Evolutionary conservation across 1,140 invertebrate genomes (phyloP).

Genomic region (Hylyphantes graminicola): DNA sequence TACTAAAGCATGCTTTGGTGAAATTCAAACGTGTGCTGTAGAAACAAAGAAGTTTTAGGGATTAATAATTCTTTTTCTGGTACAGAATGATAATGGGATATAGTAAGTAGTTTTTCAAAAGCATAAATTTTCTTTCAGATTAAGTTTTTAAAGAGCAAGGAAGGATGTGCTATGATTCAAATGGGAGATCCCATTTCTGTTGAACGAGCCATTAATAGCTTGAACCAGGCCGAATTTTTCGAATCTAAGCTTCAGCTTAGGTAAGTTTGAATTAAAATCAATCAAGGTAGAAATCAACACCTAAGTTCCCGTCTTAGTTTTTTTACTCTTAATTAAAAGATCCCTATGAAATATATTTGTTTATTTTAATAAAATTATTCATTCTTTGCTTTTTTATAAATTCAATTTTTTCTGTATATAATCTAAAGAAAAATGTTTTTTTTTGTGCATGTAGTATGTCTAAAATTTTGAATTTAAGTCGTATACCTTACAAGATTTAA

Average conservation of each 20-base stretch:
- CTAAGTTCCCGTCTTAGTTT: too few species aligned
- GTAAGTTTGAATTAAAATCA: conserved; percentile 65
- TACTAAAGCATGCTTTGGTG: too few species aligned
- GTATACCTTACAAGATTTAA: too few species aligned
- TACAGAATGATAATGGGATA: neutral
- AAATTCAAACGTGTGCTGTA: neutral
- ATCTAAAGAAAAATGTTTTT: too few species aligned
- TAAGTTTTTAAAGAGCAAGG: conserved; percentile 98
- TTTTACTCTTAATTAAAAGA: too few species aligned
- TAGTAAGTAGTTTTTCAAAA: neutral
- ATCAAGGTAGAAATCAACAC: neutral
- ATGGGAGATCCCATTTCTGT: conserved; percentile 97
- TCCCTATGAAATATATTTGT: too few species aligned
- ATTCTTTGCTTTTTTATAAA: too few species aligned
- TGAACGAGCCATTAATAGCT: conserved; percentile 91
- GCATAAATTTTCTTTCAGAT: conserved; percentile 75
- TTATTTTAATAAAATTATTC: too few species aligned
- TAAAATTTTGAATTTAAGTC: too few species aligned
- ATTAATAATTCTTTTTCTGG: neutral
- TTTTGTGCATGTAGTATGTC: too few species aligned
- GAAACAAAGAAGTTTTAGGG: neutral
- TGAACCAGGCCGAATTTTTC: conserved; percentile 92
- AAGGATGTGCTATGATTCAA: conserved; percentile 99
- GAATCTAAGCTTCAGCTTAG: conserved; percentile 75
- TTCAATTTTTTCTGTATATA: too few species aligned